These are phyloP conservation scores for Crotalus viridis DNA, from an alignment of 2,113 vertebrate genomes.

Conservation along the genomic window DNA sequence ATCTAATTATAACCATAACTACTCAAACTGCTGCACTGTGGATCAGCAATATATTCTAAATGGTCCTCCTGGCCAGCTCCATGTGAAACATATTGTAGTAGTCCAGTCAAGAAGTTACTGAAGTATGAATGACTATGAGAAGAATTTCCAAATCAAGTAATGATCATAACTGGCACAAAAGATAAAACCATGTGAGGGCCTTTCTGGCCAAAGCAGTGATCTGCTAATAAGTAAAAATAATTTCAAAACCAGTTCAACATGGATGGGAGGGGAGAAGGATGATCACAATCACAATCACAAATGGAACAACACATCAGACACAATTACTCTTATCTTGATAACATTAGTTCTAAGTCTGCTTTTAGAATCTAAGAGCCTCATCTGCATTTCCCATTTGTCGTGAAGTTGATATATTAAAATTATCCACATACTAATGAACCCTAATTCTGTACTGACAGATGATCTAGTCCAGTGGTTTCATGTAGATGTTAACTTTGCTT, in stretches of 20 bases:
- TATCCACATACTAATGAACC: not conserved
- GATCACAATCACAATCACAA: not conserved
- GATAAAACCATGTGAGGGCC: not conserved
- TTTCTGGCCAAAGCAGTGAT: not conserved
- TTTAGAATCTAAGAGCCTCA: not conserved
- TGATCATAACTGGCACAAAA: not conserved
- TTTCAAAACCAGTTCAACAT: not conserved
- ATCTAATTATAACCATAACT: not conserved
- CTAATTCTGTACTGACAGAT: not conserved
- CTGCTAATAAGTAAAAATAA: not conserved
- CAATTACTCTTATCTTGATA: not conserved
- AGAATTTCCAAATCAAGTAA: not conserved
- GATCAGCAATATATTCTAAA: not conserved
- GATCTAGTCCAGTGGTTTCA: not conserved
- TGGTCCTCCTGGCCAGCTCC: not conserved
- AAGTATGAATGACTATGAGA: not conserved
- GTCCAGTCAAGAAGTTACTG: not conserved
- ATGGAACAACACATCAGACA: not conserved
- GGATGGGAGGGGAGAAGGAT: not conserved
- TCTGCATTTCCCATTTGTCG: not conserved
- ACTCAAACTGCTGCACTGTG: not conserved
- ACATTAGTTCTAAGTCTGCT: not conserved
- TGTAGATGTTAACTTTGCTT: not conserved
- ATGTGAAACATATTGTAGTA: not conserved
- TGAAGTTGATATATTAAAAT: not conserved